phyloP scores from a whole-genome alignment of 1,140 invertebrate genomes.

The Diorhabda carinulata region DNA sequence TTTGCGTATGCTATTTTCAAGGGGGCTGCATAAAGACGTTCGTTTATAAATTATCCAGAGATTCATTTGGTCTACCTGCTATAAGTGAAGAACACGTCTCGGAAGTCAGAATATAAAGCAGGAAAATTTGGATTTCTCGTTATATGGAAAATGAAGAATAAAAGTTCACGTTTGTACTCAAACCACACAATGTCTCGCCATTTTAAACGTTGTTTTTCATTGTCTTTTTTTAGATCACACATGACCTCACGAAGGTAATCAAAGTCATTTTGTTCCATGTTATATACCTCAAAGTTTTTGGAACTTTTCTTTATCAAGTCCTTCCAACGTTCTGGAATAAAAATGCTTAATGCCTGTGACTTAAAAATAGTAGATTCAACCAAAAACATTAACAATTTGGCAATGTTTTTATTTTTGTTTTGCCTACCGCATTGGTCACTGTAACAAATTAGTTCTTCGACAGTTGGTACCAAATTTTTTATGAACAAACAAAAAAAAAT shows the following conservation, averaged over 20 bases:
- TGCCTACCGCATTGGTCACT: conserved; percentile 28
- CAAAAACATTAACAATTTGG: conserved; percentile 26
- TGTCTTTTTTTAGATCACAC: conserved; percentile 12
- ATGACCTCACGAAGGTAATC: conserved; percentile 6
- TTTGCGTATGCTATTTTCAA: conserved; percentile 6
- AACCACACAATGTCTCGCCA: conserved; percentile 14
- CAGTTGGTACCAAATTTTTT: background rate
- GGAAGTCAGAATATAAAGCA: background rate
- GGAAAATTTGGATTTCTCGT: background rate
- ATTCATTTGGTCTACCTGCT: conserved; percentile 16
- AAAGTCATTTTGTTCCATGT: background rate
- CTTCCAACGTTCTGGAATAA: conserved; percentile 24
- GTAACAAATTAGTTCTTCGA: conserved; percentile 18
- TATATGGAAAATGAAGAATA: conserved; percentile 2
- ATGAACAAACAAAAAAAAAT: background rate
- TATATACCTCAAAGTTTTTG: conserved; percentile 1
- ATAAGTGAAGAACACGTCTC: conserved; percentile 16
- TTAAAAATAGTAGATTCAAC: conserved; percentile 21
- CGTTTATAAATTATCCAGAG: conserved; percentile 9
- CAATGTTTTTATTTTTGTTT: conserved; percentile 32
- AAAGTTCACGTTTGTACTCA: conserved; percentile 9
- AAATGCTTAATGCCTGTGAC: conserved; percentile 18
- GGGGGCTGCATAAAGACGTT: background rate
- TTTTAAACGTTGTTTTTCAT: conserved; percentile 6
- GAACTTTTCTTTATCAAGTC: conserved; percentile 10